Percentiles rank a stretch among this genome's conserved stretches.
These are phyloP conservation scores for Scomber colias DNA, from an alignment of 2,113 vertebrate genomes.

Conservation along the genomic window DNA sequence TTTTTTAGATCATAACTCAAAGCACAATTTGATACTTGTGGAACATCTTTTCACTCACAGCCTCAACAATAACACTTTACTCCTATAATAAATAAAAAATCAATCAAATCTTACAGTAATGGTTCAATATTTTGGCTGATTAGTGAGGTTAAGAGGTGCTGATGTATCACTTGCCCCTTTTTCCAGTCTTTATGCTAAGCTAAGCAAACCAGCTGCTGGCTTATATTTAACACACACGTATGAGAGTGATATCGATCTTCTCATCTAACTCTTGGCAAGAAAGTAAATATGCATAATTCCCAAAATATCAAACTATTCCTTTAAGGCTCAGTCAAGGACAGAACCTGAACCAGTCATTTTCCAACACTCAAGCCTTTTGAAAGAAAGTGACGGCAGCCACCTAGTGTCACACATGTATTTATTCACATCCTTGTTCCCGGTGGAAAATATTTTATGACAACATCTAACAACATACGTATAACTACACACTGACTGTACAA, in stretches of 20 bases:
- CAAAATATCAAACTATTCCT: constrained; percentile 7
- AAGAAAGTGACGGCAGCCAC: constrained; percentile 41
- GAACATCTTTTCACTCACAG: neutral
- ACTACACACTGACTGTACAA: constrained; percentile 81
- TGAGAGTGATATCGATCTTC: neutral
- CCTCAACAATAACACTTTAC: neutral
- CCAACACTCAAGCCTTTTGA: neutral
- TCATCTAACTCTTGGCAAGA: neutral
- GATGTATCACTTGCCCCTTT: too few species aligned
- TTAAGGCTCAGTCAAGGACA: constrained; percentile 6
- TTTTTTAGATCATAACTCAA: constrained; percentile 2
- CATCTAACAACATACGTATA: constrained; percentile 73
- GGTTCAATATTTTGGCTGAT: too few species aligned
- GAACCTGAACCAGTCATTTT: constrained; percentile 30
- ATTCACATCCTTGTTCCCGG: constrained; percentile 75
- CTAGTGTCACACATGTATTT: constrained; percentile 74
- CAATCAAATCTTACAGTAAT: too few species aligned
- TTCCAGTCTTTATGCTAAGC: neutral
- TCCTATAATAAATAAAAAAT: neutral
- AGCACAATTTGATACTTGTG: neutral
- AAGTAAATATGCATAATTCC: neutral
- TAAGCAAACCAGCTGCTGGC: neutral
- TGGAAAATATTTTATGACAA: constrained; percentile 79
- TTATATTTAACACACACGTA: neutral
- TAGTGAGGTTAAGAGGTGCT: too few species aligned